Conservation (phyloP, 2,888 invertebrate species). For the Leucoptera coffeella region DNA sequence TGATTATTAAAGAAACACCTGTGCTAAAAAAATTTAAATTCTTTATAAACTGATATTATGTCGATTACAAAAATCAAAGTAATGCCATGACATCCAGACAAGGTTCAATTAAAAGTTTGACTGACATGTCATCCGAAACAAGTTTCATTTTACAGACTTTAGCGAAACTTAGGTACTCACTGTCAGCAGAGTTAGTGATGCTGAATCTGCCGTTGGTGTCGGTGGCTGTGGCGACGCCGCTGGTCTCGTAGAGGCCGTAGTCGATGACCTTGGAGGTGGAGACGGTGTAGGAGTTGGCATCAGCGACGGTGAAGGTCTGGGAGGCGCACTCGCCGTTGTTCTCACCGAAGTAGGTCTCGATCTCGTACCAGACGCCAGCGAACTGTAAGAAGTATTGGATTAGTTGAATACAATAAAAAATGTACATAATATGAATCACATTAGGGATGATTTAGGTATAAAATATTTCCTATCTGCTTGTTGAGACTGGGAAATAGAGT, state of each 20-base stretch:
- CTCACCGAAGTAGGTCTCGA: not conserved
- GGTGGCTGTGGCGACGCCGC: constrained; percentile 11
- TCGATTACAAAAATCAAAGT: too few species aligned
- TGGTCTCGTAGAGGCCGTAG: constrained; percentile 11
- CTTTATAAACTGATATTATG: too few species aligned
- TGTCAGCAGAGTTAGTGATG: constrained; percentile 12
- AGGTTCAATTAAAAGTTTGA: too few species aligned
- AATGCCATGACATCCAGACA: too few species aligned
- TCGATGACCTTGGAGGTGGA: constrained; percentile 14
- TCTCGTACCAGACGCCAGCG: not conserved
- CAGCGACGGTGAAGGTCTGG: not conserved
- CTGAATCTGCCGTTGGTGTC: constrained; percentile 17
- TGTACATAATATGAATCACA: not conserved
- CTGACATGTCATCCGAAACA: too few species aligned
- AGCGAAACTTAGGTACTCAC: too few species aligned
- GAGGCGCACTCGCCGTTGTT: not conserved
- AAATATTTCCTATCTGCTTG: too few species aligned
- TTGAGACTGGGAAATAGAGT: too few species aligned
- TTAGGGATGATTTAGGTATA: too few species aligned
- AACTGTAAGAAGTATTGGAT: not conserved
- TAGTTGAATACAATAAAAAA: not conserved
- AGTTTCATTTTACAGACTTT: too few species aligned
- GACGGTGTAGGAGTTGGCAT: constrained; percentile 10
- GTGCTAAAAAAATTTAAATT: too few species aligned
- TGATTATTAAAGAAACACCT: too few species aligned